These are phyloP conservation scores for Parascotia fuliginaria DNA, from an alignment of 2,888 invertebrate species.

Conservation along the genomic window DNA sequence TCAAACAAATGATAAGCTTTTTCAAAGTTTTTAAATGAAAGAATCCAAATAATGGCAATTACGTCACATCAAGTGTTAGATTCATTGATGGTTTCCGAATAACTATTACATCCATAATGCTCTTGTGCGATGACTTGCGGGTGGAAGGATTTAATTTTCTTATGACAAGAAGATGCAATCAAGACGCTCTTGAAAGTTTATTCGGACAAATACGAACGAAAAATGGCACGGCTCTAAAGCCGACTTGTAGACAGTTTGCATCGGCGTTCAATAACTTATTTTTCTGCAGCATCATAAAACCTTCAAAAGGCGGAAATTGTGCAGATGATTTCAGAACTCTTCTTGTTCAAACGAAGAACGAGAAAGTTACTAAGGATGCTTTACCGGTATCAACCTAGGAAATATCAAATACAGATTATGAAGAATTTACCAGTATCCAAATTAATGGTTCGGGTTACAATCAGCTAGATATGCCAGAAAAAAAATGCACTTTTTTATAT, in stretches of 20 bases:
- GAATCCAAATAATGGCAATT: constrained; percentile 21
- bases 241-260: background rate
- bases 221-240: background rate
- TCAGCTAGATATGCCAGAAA: too few species aligned
- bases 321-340: background rate
- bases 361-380: background rate
- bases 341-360: background rate
- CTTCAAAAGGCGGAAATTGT: background rate
- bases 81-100: constrained; percentile 28
- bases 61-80: constrained; percentile 18
- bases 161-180: constrained; percentile 24
- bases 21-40: constrained; percentile 9
- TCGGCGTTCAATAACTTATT: constrained; percentile 3
- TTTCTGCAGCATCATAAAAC: background rate
- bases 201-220: constrained; percentile 4
- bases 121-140: constrained; percentile 28
- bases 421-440: too few species aligned
- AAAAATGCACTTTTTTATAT: too few species aligned
- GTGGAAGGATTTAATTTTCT: constrained; percentile 26
- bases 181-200: constrained; percentile 21
- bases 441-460: too few species aligned
- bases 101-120: constrained; percentile 30
- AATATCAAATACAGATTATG: too few species aligned
- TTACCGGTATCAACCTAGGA: too few species aligned
- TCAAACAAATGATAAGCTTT: constrained; percentile 24